These are phyloP conservation scores for Terrapene triunguis DNA, from an alignment of 2,113 vertebrate species.

Conservation along the genomic window DNA sequence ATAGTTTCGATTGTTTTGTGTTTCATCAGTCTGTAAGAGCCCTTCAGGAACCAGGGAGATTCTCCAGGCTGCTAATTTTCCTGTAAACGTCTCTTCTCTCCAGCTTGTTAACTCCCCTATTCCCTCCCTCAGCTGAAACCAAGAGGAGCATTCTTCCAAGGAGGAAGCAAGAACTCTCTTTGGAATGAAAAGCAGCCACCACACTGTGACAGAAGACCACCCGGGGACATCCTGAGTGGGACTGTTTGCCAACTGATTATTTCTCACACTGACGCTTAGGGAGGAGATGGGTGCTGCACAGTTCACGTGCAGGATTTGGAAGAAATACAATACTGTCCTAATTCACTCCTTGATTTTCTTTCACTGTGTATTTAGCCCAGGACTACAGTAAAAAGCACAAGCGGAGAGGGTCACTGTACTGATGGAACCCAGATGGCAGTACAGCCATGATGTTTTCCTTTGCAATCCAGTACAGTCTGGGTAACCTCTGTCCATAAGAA, in stretches of 20 bases:
- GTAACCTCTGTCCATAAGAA: background rate
- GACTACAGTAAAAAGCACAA: background rate
- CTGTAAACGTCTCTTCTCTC: background rate
- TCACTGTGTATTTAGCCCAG: background rate
- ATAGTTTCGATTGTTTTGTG: background rate
- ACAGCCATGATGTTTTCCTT: background rate
- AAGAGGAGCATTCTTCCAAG: background rate
- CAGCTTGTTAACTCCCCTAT: background rate
- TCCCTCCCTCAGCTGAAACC: background rate
- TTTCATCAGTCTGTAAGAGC: background rate
- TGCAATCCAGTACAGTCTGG: background rate
- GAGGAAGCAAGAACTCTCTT: background rate
- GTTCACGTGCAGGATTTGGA: background rate
- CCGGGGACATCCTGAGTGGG: background rate
- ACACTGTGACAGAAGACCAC: background rate
- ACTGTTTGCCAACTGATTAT: background rate
- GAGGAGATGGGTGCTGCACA: background rate
- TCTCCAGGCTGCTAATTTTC: background rate
- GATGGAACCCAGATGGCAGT: rapidly evolving
- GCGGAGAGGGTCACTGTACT: background rate
- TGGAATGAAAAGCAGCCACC: background rate
- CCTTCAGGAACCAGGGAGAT: constrained; percentile 2
- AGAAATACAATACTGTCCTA: background rate
- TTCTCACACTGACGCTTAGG: background rate
- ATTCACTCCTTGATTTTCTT: background rate